Percentiles rank a stretch among this genome's conserved stretches.
Evolutionary conservation across 2,113 vertebrate species (phyloP).

Genomic region (Microcebus jonahi): DNA sequence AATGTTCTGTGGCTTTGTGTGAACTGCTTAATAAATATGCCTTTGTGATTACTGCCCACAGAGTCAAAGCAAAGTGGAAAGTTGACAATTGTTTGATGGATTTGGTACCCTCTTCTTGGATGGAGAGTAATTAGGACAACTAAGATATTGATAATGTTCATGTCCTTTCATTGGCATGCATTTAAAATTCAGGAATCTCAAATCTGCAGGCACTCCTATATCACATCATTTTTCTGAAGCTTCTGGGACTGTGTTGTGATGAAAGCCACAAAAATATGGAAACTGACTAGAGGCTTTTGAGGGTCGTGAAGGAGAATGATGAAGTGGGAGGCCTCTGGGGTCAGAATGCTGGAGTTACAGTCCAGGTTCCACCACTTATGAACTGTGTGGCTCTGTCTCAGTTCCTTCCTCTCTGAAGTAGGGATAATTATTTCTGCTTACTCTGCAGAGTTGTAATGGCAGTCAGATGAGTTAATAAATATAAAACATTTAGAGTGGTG

Average conservation of each 20-base stretch:
- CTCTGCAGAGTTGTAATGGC: background rate
- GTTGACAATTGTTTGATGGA: background rate
- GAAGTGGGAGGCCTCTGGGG: background rate
- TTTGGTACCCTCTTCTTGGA: background rate
- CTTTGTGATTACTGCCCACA: background rate
- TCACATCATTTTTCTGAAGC: background rate
- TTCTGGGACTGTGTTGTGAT: background rate
- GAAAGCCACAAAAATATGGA: background rate
- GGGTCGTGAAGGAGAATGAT: background rate
- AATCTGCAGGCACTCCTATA: background rate
- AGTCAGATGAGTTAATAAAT: background rate
- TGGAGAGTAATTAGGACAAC: background rate
- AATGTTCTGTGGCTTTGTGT: background rate
- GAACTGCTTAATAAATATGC: background rate
- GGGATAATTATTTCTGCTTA: background rate
- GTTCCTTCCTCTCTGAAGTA: background rate
- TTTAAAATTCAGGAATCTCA: background rate
- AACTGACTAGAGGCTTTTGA: background rate
- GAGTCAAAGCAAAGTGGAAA: background rate
- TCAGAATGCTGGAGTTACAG: background rate
- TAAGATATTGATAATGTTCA: background rate
- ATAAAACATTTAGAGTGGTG: background rate
- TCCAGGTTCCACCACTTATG: background rate
- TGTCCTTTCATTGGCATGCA: background rate
- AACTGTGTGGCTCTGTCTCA: background rate